A percentile compares a stretch with the other conserved stretches of the same genome.
These are phyloP conservation scores for Thalassoma bifasciatum DNA, from an alignment of 2,113 vertebrate genomes.

Conservation along the genomic window DNA sequence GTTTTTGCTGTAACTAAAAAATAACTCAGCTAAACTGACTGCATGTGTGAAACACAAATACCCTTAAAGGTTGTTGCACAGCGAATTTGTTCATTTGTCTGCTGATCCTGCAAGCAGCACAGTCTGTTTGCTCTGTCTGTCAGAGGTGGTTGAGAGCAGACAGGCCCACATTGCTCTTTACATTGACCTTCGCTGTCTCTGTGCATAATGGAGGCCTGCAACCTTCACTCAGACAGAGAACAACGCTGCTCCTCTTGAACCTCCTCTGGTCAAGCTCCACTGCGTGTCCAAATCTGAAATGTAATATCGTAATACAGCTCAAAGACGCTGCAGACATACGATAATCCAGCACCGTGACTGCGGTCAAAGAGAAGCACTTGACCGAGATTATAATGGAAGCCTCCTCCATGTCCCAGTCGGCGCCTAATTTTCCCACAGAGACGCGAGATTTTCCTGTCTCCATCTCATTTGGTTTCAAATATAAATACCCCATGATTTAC, in stretches of 20 bases:
- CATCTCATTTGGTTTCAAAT: conserved; percentile 33
- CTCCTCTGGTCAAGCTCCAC: conserved; percentile 38
- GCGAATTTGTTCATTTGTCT: background rate
- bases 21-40: too few species aligned
- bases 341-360: conserved; percentile 42
- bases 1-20: too few species aligned
- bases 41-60: too few species aligned
- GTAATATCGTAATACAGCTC: conserved; percentile 50
- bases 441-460: conserved; percentile 3
- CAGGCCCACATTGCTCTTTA: conserved; percentile 67
- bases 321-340: conserved; percentile 20
- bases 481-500: conserved; percentile 42
- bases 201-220: conserved; percentile 54
- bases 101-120: background rate
- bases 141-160: conserved; percentile 23
- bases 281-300: conserved; percentile 10
- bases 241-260: background rate
- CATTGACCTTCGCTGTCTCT: conserved; percentile 76
- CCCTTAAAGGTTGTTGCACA: background rate
- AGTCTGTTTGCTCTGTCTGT: conserved; percentile 8
- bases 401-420: conserved; percentile 26
- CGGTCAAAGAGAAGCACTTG: conserved; percentile 69
- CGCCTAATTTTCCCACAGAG: conserved; percentile 22
- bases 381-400: conserved; percentile 62
- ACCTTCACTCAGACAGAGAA: conserved; percentile 25